A percentile compares a stretch with the other conserved stretches of the same genome.
Evolutionary conservation across 2,113 vertebrate species (phyloP).

Genomic region (Campylomormyrus tamandua): DNA sequence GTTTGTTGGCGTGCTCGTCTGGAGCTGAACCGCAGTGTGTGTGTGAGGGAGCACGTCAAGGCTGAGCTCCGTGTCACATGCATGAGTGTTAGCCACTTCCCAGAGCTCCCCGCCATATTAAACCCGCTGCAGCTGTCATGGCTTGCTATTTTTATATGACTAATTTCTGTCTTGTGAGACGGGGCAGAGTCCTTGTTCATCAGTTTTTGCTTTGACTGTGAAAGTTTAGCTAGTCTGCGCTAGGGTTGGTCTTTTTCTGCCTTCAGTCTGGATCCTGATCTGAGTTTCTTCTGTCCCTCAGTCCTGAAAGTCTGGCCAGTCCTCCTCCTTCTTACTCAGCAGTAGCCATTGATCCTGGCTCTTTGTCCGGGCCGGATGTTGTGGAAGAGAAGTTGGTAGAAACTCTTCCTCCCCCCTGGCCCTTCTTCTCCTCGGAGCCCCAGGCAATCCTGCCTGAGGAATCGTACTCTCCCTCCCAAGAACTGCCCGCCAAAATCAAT

Average conservation of each 20-base stretch:
- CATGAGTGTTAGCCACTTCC: neutral
- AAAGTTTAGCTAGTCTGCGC: neutral
- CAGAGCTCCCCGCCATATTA: neutral
- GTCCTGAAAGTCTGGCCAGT: constrained; percentile 33
- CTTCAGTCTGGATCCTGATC: constrained; percentile 39
- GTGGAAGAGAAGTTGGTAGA: constrained; percentile 46
- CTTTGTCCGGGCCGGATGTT: neutral
- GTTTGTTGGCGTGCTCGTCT: neutral
- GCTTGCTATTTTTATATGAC: constrained; percentile 22
- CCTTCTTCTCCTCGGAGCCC: constrained; percentile 48
- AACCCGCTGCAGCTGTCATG: neutral
- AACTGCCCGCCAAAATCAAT: constrained; percentile 40
- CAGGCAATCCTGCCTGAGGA: neutral
- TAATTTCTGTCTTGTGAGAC: constrained; percentile 13
- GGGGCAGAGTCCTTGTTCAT: neutral
- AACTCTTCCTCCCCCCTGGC: constrained; percentile 58
- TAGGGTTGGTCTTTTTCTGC: neutral
- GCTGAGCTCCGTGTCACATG: neutral
- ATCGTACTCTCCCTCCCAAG: constrained; percentile 27
- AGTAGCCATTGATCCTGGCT: neutral
- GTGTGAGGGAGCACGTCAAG: neutral
- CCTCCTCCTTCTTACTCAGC: neutral
- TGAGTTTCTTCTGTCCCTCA: constrained; percentile 51
- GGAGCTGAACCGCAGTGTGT: neutral
- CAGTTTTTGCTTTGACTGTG: constrained; percentile 6